phyloP scores from a whole-genome alignment of 2,113 vertebrate genomes.

The Talpa occidentalis region DNA sequence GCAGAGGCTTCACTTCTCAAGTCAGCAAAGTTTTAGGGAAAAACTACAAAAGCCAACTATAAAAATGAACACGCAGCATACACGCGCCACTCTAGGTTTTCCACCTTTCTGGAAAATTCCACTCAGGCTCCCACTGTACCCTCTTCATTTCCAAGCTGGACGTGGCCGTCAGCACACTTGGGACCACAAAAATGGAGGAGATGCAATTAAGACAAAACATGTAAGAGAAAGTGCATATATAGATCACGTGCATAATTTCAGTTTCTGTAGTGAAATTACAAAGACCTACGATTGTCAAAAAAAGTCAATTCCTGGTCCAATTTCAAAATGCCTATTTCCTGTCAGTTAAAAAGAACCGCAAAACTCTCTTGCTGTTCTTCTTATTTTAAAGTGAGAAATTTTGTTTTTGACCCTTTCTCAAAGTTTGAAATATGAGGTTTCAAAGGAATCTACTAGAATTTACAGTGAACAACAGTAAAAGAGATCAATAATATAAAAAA shows the following conservation, averaged over 20 bases:
- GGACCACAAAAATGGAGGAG: neutral
- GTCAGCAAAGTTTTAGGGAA: neutral
- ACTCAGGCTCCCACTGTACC: neutral
- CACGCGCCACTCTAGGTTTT: neutral
- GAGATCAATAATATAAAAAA: neutral
- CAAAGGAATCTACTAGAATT: neutral
- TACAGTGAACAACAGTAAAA: neutral
- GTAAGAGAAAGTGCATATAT: neutral
- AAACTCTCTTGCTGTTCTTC: neutral
- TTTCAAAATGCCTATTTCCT: neutral
- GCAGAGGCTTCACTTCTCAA: neutral
- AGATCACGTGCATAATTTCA: neutral
- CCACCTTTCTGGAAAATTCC: neutral
- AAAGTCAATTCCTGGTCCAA: neutral
- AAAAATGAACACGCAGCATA: neutral
- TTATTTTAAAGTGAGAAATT: constrained; percentile 15
- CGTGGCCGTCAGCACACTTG: too few species aligned
- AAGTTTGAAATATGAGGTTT: neutral
- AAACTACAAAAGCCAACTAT: neutral
- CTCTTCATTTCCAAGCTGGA: neutral
- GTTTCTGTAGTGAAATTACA: neutral
- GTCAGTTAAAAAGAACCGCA: neutral
- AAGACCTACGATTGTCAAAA: neutral
- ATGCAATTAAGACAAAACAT: neutral
- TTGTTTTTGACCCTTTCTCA: constrained; percentile 22